A percentile compares a stretch with the other conserved stretches of the same genome.
phyloP scores from a whole-genome alignment of 1,140 invertebrate genomes.

The Grapholita molesta region DNA sequence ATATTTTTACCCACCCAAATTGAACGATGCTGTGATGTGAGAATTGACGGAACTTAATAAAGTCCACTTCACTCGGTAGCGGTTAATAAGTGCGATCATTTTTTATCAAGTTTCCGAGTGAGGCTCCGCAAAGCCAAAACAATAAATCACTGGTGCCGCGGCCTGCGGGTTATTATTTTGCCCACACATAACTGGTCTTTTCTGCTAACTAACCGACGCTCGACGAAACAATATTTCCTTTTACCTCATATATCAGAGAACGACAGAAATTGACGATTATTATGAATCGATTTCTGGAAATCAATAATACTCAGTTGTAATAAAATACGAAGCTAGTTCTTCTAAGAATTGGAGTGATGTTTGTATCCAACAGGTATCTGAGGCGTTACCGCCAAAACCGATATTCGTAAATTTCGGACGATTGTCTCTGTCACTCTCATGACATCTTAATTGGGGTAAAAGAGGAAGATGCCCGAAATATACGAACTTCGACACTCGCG shows the following conservation, averaged over 20 bases:
- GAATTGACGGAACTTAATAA: conserved; percentile 50
- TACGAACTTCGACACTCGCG: too few species aligned
- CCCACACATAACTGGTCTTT: conserved; percentile 47
- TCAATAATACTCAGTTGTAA: too few species aligned
- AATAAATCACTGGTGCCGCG: conserved; percentile 62
- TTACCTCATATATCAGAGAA: conserved; percentile 27
- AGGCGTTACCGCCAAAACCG: too few species aligned
- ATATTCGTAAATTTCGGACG: too few species aligned
- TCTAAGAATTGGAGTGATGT: too few species aligned
- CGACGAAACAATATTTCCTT: conserved; percentile 52
- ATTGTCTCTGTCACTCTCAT: too few species aligned
- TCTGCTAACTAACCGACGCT: conserved; percentile 55
- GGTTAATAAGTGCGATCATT: conserved; percentile 72
- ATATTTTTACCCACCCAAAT: neutral
- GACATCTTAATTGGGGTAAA: too few species aligned
- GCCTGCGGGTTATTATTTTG: conserved; percentile 66
- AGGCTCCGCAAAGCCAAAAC: conserved; percentile 67
- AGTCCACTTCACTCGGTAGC: conserved; percentile 41
- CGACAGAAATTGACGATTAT: conserved; percentile 36
- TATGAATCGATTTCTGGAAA: conserved; percentile 54
- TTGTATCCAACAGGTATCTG: too few species aligned
- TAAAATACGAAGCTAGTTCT: too few species aligned
- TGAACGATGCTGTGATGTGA: conserved; percentile 21
- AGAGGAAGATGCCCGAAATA: too few species aligned
- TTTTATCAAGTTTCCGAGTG: conserved; percentile 63